Percentiles rank a stretch among this genome's conserved stretches.
These are phyloP conservation scores for Heterotis niloticus DNA, from an alignment of 2,113 vertebrate genomes.

Conservation along the genomic window DNA sequence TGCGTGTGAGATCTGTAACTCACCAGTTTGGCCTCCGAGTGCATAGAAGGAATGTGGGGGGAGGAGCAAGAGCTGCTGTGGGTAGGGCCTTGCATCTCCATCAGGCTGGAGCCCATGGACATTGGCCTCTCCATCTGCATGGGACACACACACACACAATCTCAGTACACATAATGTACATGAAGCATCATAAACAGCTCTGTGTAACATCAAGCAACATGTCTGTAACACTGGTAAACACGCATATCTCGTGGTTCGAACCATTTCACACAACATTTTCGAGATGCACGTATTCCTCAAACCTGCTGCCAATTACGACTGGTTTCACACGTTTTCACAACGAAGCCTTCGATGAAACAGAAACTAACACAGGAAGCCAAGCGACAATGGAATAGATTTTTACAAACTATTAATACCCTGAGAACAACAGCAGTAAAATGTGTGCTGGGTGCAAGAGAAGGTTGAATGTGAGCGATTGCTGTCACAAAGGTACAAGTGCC, in stretches of 20 bases:
- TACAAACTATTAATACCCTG: not conserved
- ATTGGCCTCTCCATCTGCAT: slow-evolving; percentile 96
- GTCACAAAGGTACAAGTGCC: too few species aligned
- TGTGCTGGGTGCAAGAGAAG: not conserved
- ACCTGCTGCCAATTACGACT: too few species aligned
- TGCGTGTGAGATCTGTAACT: slow-evolving; percentile 36
- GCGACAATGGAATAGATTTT: slow-evolving; percentile 5
- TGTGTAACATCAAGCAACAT: too few species aligned
- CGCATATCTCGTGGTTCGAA: too few species aligned
- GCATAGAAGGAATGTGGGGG: slow-evolving; percentile 91
- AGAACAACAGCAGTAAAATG: not conserved
- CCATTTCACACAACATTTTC: too few species aligned
- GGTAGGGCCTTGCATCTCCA: slow-evolving; percentile 92
- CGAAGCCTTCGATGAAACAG: slow-evolving; percentile 14
- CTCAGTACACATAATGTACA: not conserved
- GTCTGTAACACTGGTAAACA: too few species aligned
- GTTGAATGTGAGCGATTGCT: too few species aligned
- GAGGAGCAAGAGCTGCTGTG: slow-evolving; percentile 90
- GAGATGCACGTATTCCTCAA: too few species aligned
- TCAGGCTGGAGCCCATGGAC: slow-evolving; percentile 97
- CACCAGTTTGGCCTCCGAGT: slow-evolving; percentile 98
- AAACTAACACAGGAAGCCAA: slow-evolving; percentile 31
- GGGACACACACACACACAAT: slow-evolving; percentile 31
- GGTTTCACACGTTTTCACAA: not conserved
- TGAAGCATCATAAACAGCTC: too few species aligned